Percentiles rank a stretch among this genome's conserved stretches.
Conservation (phyloP, 2,888 invertebrate species). For the Thereva unica region DNA sequence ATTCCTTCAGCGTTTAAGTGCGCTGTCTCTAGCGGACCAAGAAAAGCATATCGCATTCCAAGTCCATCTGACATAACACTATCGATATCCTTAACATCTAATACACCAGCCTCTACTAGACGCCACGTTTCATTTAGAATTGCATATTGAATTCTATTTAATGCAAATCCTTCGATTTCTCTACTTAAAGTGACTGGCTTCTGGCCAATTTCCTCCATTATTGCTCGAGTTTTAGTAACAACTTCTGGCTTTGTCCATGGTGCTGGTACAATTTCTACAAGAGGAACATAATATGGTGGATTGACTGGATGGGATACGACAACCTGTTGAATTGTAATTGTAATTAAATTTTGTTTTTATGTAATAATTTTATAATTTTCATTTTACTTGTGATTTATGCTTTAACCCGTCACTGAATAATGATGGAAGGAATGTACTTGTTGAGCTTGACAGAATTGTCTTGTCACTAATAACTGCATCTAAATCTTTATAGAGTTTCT, state of each 20-base stretch:
- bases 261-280: conserved; percentile 93
- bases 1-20: conserved; percentile 93
- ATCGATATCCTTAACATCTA: conserved; percentile 87
- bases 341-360: conserved; percentile 12
- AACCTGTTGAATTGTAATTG: conserved; percentile 44
- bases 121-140: conserved; percentile 92
- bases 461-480: conserved; percentile 76
- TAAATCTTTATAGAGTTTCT: conserved; percentile 74
- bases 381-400: conserved; percentile 66
- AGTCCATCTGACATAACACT: conserved; percentile 93
- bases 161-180: conserved; percentile 90
- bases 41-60: conserved; percentile 93
- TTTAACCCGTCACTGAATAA: conserved; percentile 78
- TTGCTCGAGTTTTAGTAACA: conserved; percentile 70
- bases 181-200: conserved; percentile 82
- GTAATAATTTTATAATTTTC: conserved; percentile 1
- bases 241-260: conserved; percentile 87
- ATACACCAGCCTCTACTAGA: conserved; percentile 80
- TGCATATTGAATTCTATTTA: conserved; percentile 94
- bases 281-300: conserved; percentile 93
- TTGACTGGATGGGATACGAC: conserved; percentile 91
- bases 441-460: conserved; percentile 88
- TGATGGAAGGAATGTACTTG: conserved; percentile 90
- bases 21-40: conserved; percentile 91
- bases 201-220: conserved; percentile 89